These are phyloP conservation scores for Trachops cirrhosus DNA, from an alignment of 2,797 vertebrate species.

Conservation along the genomic window DNA sequence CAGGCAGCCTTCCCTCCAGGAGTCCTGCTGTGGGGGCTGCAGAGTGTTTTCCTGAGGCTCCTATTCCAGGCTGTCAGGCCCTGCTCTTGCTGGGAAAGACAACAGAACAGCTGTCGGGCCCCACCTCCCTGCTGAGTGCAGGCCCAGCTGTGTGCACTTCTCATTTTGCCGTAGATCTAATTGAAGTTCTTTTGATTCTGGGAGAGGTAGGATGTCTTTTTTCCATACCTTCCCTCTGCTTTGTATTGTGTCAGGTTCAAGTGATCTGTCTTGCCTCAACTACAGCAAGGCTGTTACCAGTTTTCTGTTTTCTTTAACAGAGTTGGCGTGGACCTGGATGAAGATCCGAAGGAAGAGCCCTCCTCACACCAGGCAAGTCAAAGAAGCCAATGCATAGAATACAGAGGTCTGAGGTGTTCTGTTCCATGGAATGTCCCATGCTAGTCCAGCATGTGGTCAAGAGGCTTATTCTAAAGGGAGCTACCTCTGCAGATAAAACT, in stretches of 20 bases:
- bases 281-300: not conserved
- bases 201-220: not conserved
- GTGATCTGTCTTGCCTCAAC: not conserved
- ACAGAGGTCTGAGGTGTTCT: not conserved
- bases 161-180: not conserved
- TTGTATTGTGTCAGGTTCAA: not conserved
- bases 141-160: not conserved
- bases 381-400: not conserved
- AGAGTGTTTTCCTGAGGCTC: not conserved
- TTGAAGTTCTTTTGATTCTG: conserved; percentile 23
- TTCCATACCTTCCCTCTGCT: not conserved
- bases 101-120: not conserved
- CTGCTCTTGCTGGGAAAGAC: not conserved
- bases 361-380: conserved; percentile 83
- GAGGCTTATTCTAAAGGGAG: not conserved
- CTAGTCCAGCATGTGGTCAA: not conserved
- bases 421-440: not conserved
- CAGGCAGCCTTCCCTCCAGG: not conserved
- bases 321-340: conserved; percentile 84
- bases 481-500: not conserved
- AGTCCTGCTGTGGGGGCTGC: not conserved
- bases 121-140: not conserved
- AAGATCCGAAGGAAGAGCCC: conserved; percentile 79
- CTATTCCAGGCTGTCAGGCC: not conserved
- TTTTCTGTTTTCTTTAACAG: conserved; percentile 73